Conservation (phyloP, 2,888 invertebrate genomes). For the Papilio protenor region DNA sequence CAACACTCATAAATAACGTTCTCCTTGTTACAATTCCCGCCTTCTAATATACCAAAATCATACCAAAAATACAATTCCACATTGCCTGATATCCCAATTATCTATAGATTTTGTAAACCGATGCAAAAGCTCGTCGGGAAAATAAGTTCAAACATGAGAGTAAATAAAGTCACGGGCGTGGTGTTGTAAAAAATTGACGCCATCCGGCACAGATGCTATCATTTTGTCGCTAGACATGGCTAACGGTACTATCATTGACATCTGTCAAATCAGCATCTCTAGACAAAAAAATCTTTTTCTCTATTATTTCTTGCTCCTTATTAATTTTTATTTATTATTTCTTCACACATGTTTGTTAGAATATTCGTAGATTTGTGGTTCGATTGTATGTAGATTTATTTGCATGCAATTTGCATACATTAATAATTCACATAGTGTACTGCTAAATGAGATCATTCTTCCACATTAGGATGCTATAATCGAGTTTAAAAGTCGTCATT, state of each 20-base stretch:
- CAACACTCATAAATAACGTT: too few relatives aligned
- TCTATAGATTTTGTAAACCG: background rate
- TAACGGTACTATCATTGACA: slow-evolving; percentile 13
- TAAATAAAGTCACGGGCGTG: background rate
- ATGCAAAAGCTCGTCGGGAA: background rate
- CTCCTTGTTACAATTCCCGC: too few relatives aligned
- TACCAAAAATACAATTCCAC: too few relatives aligned
- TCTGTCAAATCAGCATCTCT: background rate
- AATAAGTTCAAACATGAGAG: background rate
- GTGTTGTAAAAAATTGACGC: background rate
- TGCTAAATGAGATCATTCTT: slow-evolving; percentile 22
- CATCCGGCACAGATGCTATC: slow-evolving; percentile 20
- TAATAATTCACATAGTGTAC: slow-evolving; percentile 2
- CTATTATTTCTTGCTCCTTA: background rate
- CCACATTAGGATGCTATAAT: background rate
- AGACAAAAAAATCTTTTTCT: too few relatives aligned
- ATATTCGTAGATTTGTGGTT: background rate
- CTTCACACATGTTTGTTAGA: background rate
- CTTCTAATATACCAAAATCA: too few relatives aligned
- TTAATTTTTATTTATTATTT: background rate
- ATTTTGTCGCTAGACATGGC: slow-evolving; percentile 11
- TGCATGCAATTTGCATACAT: slow-evolving; percentile 5
- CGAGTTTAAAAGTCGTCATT: background rate
- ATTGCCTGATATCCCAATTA: too few relatives aligned
- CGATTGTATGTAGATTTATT: slow-evolving; percentile 33